Evolutionary conservation across 1,140 invertebrate species (phyloP), one percentile per base, ranked within the genome.

Genomic region (Schlechtendalia chinensis): DNA sequence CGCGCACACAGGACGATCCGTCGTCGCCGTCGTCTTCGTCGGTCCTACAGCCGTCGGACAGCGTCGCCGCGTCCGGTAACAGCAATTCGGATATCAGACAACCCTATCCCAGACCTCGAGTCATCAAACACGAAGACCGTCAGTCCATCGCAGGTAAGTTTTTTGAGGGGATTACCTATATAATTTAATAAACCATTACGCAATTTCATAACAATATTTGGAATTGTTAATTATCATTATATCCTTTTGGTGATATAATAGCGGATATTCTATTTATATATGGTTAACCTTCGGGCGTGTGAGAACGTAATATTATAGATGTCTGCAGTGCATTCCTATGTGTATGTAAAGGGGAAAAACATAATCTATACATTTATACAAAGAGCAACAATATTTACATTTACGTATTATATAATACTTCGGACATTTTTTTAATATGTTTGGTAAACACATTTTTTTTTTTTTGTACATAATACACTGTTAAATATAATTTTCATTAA

Each of bases 41-140:
- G 1, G 22, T 24, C 10, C 17, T 27, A 0, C 39, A 45, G 0
- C 50, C 75, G 0, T 29, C 58, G 8, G 53, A 56, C 32, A 61
- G 54, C 17, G 22, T 24, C 14, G 12, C 29, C 1, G n/a, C 16
- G 10, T 1, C 90, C 89, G 29, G 88, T 91, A 54, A n/a, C n/a
- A 45, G 16, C 39, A 61, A n/a, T 29, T 16, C 72, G 19, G 54
- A 59, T 59, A 19, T 45, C 54, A 77, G 72, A 24, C 45, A 77
- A n/a, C 69, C 74, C 53, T 54, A 74, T 22, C 69, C 79, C 58
- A 81, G 56, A 4, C 58, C 75, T n/a, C 32, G 75, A 10, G 22
- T 79, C 1, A 79, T 79, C 58, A 79, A 79, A n/a, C 75, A 79
- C 22, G 75, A 79, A 47, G 75, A 79, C 58, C 75, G 75, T 14